Evolutionary conservation across 1,140 invertebrate species (phyloP).

Genomic region (Linepithema humile): DNA sequence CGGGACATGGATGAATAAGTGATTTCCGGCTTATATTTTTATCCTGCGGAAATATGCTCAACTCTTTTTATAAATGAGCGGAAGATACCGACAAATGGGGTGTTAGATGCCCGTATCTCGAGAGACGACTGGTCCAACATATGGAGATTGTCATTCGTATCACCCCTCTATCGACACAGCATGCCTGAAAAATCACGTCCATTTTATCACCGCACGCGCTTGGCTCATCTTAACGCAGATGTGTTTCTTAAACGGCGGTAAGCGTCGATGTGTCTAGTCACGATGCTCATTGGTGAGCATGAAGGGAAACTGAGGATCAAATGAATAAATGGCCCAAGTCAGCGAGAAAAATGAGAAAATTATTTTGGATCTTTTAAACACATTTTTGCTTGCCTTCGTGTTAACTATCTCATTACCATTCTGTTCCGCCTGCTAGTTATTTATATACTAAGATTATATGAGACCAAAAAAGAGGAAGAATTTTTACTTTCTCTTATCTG

Average conservation of each 20-base stretch:
- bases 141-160: slow-evolving; percentile 51
- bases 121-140: slow-evolving; percentile 46
- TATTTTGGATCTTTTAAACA: slow-evolving; percentile 57
- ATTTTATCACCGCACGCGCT: slow-evolving; percentile 65
- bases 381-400: slow-evolving; percentile 17
- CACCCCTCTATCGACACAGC: slow-evolving; percentile 68
- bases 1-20: slow-evolving; percentile 40
- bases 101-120: slow-evolving; percentile 59
- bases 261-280: slow-evolving; percentile 59
- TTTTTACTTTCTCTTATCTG: not conserved
- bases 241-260: slow-evolving; percentile 55
- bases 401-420: slow-evolving; percentile 25
- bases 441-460: slow-evolving; percentile 19
- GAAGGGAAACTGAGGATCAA: slow-evolving; percentile 27
- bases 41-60: slow-evolving; percentile 44
- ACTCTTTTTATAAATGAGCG: slow-evolving; percentile 70
- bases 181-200: slow-evolving; percentile 70
- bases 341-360: slow-evolving; percentile 68
- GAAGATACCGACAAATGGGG: slow-evolving; percentile 68
- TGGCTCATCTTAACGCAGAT: slow-evolving; percentile 51
- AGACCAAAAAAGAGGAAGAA: not conserved
- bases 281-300: slow-evolving; percentile 23
- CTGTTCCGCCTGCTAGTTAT: slow-evolving; percentile 13
- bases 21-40: slow-evolving; percentile 72
- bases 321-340: slow-evolving; percentile 69